Percentiles rank a stretch among this genome's conserved stretches.
Conservation (phyloP, 2,797 vertebrate species). For the Eidolon dupreanum region DNA sequence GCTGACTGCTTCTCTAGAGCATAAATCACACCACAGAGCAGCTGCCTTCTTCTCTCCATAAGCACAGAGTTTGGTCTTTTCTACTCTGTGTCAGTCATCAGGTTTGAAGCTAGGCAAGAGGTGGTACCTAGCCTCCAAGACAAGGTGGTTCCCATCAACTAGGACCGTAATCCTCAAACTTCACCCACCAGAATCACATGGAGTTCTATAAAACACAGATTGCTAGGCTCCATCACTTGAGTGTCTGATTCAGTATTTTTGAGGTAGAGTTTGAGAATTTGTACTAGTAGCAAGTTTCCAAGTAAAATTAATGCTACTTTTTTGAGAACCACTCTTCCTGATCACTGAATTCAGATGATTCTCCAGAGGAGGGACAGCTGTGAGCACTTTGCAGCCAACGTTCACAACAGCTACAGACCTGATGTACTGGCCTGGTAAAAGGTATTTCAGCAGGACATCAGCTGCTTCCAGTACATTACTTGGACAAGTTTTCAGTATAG, state of each 20-base stretch:
- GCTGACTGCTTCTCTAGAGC: background rate
- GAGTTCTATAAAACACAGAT: background rate
- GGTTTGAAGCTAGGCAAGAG: accelerated
- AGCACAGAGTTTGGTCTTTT: background rate
- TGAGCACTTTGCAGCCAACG: background rate
- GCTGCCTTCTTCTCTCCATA: background rate
- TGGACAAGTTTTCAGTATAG: background rate
- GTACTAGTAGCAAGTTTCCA: background rate
- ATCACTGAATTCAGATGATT: background rate
- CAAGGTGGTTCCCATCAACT: background rate
- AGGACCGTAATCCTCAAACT: background rate
- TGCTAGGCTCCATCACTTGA: background rate
- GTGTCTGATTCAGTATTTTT: background rate
- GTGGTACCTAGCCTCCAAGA: background rate
- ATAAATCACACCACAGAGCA: background rate
- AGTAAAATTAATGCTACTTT: background rate
- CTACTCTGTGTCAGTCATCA: background rate
- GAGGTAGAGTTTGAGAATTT: background rate
- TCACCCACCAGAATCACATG: background rate
- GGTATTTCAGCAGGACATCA: background rate
- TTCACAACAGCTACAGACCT: background rate
- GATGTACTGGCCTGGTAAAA: background rate
- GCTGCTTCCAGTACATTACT: background rate
- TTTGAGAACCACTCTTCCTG: background rate
- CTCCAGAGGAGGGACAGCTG: background rate